Conservation (phyloP, 2,113 vertebrate species). For the Sitta europaea region DNA sequence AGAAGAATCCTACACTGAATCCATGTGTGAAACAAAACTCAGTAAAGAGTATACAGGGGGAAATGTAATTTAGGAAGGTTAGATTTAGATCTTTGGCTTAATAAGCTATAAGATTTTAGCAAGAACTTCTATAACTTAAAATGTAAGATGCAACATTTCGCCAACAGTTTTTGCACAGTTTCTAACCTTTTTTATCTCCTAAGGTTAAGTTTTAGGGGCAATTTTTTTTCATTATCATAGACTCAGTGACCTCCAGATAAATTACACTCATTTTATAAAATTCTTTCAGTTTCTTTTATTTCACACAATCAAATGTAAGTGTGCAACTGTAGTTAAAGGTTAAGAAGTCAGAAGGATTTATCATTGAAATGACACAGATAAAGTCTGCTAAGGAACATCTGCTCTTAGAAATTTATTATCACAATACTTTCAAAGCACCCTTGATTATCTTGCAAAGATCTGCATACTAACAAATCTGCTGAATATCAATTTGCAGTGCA, state of each 20-base stretch:
- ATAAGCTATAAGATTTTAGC: background rate
- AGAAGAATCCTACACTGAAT: background rate
- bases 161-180: background rate
- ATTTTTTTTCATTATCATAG: background rate
- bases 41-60: background rate
- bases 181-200: background rate
- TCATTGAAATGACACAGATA: constrained; percentile 28
- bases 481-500: constrained; percentile 17
- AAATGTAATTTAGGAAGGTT: background rate
- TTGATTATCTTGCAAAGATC: constrained; percentile 44
- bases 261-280: background rate
- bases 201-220: background rate
- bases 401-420: constrained; percentile 33
- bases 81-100: background rate
- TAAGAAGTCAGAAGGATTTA: constrained; percentile 28
- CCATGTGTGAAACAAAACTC: background rate
- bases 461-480: constrained; percentile 41
- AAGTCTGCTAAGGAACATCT: constrained; percentile 38
- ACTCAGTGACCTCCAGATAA: background rate
- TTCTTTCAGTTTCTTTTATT: background rate
- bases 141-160: background rate
- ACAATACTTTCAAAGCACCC: background rate
- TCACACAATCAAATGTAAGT: background rate
- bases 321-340: constrained; percentile 2
- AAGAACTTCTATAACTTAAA: background rate